A percentile compares a stretch with the other conserved stretches of the same genome.
Evolutionary conservation across 2,888 invertebrate genomes (phyloP).

Genomic region (Drosophila crucigera): DNA sequence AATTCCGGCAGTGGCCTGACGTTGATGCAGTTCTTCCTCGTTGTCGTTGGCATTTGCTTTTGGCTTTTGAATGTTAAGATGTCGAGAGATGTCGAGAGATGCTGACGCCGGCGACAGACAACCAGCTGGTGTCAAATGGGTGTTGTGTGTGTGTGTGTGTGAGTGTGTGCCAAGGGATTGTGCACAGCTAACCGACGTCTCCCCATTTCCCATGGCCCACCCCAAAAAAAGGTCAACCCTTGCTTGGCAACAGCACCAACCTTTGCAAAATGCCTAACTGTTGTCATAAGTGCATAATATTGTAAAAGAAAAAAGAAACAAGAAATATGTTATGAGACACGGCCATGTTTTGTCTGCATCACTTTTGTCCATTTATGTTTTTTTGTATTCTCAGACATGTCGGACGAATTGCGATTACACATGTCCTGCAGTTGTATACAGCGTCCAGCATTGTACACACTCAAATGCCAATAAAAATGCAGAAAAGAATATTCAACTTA

Average conservation of each 20-base stretch:
- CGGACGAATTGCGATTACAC: constrained; percentile 47
- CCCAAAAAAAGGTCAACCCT: constrained; percentile 31
- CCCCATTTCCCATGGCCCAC: neutral
- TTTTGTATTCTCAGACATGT: constrained; percentile 33
- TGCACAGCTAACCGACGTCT: constrained; percentile 37
- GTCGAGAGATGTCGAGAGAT: constrained; percentile 80
- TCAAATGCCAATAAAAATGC: neutral
- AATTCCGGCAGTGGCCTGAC: constrained; percentile 70
- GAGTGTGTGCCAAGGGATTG: constrained; percentile 53
- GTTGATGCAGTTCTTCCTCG: constrained; percentile 59
- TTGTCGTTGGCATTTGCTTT: constrained; percentile 67
- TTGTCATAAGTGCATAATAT: constrained; percentile 70
- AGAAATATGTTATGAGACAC: constrained; percentile 47
- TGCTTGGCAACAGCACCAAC: constrained; percentile 35
- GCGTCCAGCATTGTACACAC: neutral
- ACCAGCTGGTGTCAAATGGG: constrained; percentile 69
- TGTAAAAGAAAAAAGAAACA: constrained; percentile 39
- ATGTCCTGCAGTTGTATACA: constrained; percentile 37
- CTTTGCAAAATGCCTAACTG: constrained; percentile 45
- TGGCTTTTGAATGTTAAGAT: constrained; percentile 79
- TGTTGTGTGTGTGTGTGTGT: constrained; percentile 50
- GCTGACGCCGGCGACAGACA: constrained; percentile 55
- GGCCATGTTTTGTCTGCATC: constrained; percentile 49
- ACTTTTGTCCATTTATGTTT: constrained; percentile 15
- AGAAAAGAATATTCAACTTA: neutral